phyloP scores from a whole-genome alignment of 35 echinoderm and acorn worm species.

The Amphiura filiformis region DNA sequence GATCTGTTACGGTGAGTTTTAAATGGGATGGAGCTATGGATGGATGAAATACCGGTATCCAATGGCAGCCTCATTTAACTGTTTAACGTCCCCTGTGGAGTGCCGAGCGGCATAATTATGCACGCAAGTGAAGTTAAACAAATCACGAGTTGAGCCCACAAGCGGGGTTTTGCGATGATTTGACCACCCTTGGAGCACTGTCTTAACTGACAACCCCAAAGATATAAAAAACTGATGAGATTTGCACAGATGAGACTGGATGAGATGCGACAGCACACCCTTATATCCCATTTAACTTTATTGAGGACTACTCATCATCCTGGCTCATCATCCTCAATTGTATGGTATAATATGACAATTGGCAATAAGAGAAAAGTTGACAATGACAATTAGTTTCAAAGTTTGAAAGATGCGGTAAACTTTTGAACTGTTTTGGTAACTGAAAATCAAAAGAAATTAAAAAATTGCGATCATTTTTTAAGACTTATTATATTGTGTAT shows the following conservation, averaged over 20 bases:
- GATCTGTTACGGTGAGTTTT: background rate
- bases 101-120: background rate
- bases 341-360: too few species aligned
- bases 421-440: too few species aligned
- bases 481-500: too few species aligned
- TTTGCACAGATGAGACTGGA: background rate
- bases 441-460: too few species aligned
- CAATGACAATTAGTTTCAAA: too few species aligned
- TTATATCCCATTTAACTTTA: too few species aligned
- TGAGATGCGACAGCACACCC: background rate
- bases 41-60: background rate
- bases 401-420: too few species aligned
- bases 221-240: background rate
- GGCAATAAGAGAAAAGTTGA: too few species aligned
- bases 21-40: background rate
- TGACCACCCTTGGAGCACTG: background rate
- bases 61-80: background rate
- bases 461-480: too few species aligned
- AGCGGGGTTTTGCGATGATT: background rate
- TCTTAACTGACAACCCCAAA: background rate
- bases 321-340: too few species aligned
- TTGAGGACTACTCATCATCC: too few species aligned
- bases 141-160: background rate
- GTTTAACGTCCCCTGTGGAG: background rate
- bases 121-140: constrained; percentile 2